Evolutionary conservation across 2,888 invertebrate genomes (phyloP), one percentile per base, ranked within the genome.

Genomic region (Ectemnius continuus): DNA sequence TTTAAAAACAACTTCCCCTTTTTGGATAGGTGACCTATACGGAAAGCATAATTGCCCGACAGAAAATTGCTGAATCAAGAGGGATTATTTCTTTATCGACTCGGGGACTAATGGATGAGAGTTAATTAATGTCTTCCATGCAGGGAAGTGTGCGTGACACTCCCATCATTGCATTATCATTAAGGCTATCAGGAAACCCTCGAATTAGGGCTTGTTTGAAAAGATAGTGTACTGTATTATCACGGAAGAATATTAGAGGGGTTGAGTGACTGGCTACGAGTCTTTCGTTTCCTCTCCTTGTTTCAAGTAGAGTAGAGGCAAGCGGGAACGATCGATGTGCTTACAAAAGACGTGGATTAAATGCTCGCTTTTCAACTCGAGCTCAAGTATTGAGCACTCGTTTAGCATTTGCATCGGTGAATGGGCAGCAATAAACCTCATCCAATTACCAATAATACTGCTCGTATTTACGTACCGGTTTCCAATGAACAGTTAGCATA

Each of bases 241-340:
- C 13, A 13, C n/a, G n/a, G 23, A 23, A 70, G 65, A 28, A 63
- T 60, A 23, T 18, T 18, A 46, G 11, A 65, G 66, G 57, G 47
- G 70, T 71, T 48, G 60, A 63, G 52, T 66, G 60, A 82, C 75
- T 67, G 75, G 75, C 79, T 66, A 67, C 6, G 16, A 26, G 20
- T 64, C 70, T 73, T 79, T 79, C 79, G 75, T 72, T 82, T 70
- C 72, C 74, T 75, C 63, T 58, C 48, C 62, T 63, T 47, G 20
- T 20, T 28, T 45, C 26, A 62, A 52, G 52, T 61, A 56, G 14
- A 23, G 52, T 16, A 52, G 14, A 16, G 14, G 13, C 52, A 52
- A 52, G 8, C 8, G 56, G 68, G 47, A 57, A 47, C 63, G 28
- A 77, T 62, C 68, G 76, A 65, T 72, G 57, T 58, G 61, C 26